Conservation (phyloP, 1,140 invertebrate species). For the Bombus difficillimus region DNA sequence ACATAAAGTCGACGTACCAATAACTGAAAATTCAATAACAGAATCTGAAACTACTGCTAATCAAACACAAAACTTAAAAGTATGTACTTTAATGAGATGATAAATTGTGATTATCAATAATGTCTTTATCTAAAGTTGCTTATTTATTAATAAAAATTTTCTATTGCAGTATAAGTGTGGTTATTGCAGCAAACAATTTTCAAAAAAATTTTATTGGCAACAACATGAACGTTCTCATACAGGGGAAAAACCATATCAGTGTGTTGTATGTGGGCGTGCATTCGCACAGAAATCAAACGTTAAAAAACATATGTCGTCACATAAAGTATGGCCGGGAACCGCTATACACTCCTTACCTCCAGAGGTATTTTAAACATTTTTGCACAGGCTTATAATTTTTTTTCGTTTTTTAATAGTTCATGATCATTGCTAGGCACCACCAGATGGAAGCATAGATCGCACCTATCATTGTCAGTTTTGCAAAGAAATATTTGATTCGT, state of each 20-base stretch:
- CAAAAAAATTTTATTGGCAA: conserved; percentile 83
- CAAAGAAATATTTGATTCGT: conserved; percentile 81
- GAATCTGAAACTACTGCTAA: conserved; percentile 61
- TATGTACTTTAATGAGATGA: conserved; percentile 31
- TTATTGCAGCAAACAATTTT: conserved; percentile 83
- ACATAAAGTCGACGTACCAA: conserved; percentile 31
- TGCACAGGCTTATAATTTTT: conserved; percentile 22
- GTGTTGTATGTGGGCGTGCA: conserved; percentile 85
- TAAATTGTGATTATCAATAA: not conserved
- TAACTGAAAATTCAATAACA: conserved; percentile 19
- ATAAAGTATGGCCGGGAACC: conserved; percentile 84
- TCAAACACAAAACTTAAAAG: conserved; percentile 79
- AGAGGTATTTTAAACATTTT: conserved; percentile 68
- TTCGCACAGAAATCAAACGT: conserved; percentile 87
- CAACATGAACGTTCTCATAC: conserved; percentile 85
- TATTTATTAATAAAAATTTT: conserved; percentile 21
- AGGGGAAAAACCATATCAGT: conserved; percentile 86
- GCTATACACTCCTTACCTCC: conserved; percentile 80
- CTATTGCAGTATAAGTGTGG: conserved; percentile 80
- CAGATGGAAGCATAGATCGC: conserved; percentile 79
- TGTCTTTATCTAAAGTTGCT: not conserved
- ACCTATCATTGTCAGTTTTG: conserved; percentile 81
- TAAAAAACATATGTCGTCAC: conserved; percentile 87
- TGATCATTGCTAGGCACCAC: conserved; percentile 70
- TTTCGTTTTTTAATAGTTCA: conserved; percentile 11